Base-by-base conservation (phyloP, 2,888 invertebrate genomes). In the Agriotes lineatus region DNA sequence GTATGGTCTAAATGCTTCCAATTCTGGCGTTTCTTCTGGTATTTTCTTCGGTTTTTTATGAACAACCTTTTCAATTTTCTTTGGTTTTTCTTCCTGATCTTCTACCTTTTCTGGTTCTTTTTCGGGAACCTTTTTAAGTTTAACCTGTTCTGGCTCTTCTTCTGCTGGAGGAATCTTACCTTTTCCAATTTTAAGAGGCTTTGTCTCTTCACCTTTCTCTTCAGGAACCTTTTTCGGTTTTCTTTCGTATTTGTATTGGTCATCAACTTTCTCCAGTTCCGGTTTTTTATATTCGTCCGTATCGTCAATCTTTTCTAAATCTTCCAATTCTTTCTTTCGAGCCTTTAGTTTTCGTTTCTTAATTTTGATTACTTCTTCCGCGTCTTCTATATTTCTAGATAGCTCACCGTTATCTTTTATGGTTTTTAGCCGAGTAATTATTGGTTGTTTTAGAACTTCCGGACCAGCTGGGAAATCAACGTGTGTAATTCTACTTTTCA, bases 371-470 rank as follows among this genome's bases (percentile, higher is more conserved):
- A 90, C 81, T 80, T 90, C 86, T 68, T 88, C 84, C 4, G 92
- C 92, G 81, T 93, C 93, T 82, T 91, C 82, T 12, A 86, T 73
- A 71, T 87, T 87, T 71, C 86, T 87, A 0, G 93, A 93, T 37
- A 93, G 80, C 71, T 91, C 88, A 20, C 93, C 93, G 77, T 87
- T 88, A 77, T 89, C 88, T 72, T 88, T 88, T 20, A 85, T 79
- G 0, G 88, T 88, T 67, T 85, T 84, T 48, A 88, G 81, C 37
- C 86, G 82, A 14, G 73, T 66, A 22, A 76, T 73, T 52, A 69
- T 54, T 16, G 78, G 76, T 45, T 71, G 74, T 64, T 25, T 50
- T 7, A 25, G 25, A 10, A 19, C 19, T 25, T 71, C 71, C 37
- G 72, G 73, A 72, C 84, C 83, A 5, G 92, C 89, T 30, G 61